phyloP scores from a whole-genome alignment of 2,797 vertebrate species.

The Peromyscus melanophrys region DNA sequence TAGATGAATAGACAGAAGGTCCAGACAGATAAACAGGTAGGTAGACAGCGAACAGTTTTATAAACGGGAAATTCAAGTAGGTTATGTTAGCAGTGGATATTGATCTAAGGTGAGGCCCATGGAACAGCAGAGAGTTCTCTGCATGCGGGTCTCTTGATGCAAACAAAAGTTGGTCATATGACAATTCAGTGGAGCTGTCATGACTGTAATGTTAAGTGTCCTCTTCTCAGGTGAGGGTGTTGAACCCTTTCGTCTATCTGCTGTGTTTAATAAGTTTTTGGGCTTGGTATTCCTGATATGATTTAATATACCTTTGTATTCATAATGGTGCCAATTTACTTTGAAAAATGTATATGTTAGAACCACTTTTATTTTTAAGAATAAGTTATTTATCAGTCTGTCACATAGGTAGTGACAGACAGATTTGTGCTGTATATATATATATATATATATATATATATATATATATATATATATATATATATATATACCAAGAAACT shows the following conservation, averaged over 20 bases:
- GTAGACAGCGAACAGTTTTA: neutral
- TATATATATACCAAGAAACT: neutral
- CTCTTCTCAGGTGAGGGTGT: neutral
- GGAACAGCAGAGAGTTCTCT: neutral
- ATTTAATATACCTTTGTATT: neutral
- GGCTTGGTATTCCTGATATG: neutral
- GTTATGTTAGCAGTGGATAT: neutral
- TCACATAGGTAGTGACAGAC: neutral
- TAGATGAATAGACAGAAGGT: neutral
- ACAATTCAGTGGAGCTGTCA: neutral
- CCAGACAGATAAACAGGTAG: neutral
- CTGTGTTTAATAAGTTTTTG: neutral
- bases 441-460: neutral
- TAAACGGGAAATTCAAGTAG: neutral
- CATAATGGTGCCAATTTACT: neutral
- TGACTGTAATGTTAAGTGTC: neutral
- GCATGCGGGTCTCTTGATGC: neutral
- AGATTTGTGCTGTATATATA: neutral
- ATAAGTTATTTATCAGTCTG: neutral
- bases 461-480: too few species aligned
- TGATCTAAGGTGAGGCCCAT: neutral
- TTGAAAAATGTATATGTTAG: neutral
- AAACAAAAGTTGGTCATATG: too few species aligned
- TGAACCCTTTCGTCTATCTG: neutral
- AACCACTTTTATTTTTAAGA: neutral